A percentile compares a stretch with the other conserved stretches of the same genome.
Conservation (phyloP, 1,140 invertebrate species). For the Paraescarpia echinospica region DNA sequence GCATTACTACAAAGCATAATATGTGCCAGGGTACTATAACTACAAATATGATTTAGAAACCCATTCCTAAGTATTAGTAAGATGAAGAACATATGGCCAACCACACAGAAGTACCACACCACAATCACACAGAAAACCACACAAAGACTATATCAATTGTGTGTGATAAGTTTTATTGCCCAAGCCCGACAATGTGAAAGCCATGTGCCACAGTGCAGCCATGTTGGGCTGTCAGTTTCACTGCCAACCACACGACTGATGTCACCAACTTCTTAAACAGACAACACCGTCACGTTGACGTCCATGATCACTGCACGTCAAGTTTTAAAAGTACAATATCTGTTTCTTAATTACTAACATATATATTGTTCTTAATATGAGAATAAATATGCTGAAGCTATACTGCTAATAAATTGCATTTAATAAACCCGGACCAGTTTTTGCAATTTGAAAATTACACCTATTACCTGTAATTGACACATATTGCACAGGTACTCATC, state of each 20-base stretch:
- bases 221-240: neutral
- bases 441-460: too few species aligned
- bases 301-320: neutral
- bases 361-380: too few species aligned
- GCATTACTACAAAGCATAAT: neutral
- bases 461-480: too few species aligned
- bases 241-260: neutral
- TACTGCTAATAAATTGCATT: too few species aligned
- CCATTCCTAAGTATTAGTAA: neutral
- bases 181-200: neutral
- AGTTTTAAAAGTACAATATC: neutral
- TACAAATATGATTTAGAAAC: neutral
- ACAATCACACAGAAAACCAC: neutral
- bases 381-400: too few species aligned
- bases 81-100: neutral
- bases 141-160: neutral
- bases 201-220: neutral
- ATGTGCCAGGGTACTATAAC: neutral
- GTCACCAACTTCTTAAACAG: neutral
- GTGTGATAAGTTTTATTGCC: conserved; percentile 5
- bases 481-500: too few species aligned
- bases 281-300: neutral
- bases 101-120: neutral
- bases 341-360: too few species aligned
- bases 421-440: too few species aligned